Evolutionary conservation across 53 echinoderm and acorn worm species (phyloP).

Genomic region (Astropecten irregularis): DNA sequence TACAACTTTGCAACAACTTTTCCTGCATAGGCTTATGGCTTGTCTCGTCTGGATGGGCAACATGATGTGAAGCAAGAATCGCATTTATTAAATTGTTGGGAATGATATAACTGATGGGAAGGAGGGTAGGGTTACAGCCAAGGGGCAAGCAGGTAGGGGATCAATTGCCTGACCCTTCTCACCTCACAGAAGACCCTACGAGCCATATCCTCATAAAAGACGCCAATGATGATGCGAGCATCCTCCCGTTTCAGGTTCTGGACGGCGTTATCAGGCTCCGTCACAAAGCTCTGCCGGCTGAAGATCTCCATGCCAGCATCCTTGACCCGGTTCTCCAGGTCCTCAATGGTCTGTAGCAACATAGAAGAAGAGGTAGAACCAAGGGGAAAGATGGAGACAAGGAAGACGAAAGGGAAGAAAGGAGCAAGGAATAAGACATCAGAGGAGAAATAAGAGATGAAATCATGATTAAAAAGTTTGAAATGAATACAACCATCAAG

Average conservation of each 20-base stretch:
- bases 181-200: slow-evolving; percentile 97
- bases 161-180: too few species aligned
- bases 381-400: background rate
- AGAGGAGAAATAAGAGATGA: too few species aligned
- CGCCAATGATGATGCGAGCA: slow-evolving; percentile 95
- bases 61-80: too few species aligned
- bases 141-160: too few species aligned
- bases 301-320: slow-evolving; percentile 87
- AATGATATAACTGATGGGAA: too few species aligned
- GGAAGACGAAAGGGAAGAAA: background rate
- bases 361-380: background rate
- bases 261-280: slow-evolving; percentile 90
- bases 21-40: too few species aligned
- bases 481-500: too few species aligned
- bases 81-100: too few species aligned
- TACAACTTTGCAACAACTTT: too few species aligned
- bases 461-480: too few species aligned
- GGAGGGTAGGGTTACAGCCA: too few species aligned
- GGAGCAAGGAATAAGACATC: background rate
- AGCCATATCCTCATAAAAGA: slow-evolving; percentile 96
- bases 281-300: slow-evolving; percentile 89
- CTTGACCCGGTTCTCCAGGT: slow-evolving; percentile 87
- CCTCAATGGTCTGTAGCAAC: slow-evolving; percentile 86
- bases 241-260: slow-evolving; percentile 86
- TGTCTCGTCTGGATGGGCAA: too few species aligned